Evolutionary conservation across 1,140 invertebrate species (phyloP), one percentile per base, ranked within the genome.

Genomic region (Scaptomyza graminum): DNA sequence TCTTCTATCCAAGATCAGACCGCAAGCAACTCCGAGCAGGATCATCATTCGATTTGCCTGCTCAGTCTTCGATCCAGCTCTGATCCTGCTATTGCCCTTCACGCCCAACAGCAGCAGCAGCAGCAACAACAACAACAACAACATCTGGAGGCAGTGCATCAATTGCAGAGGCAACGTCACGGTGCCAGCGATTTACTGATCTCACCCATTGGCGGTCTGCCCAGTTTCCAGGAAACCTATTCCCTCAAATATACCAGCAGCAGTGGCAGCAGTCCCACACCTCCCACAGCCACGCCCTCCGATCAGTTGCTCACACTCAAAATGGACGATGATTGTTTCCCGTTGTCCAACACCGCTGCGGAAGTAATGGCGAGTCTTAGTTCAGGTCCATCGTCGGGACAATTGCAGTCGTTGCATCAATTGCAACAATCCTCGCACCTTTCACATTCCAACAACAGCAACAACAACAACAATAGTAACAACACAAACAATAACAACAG

Each of bases 181-280:
- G 68, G 54, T 25, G 70, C 62, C 25, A 83, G 84, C 25, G 84
- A 90, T 34, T 56, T 76, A 60, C 64, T 76, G 79, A 87, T 78
- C 81, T 90, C 82, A 65, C 76, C 83, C 56, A 80, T 83, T 54
- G 65, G 91, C 65, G 71, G 78, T 34, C 92, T 97, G 65, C 96
- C 96, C 51, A 96, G 96, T 92, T 97, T 97, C 92, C 95, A 96
- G 93, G 96, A 97, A 92, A 97, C 96, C 25, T 97, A 97, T 91
- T 96, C 95, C 34, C 94, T 95, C 39, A 94, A 95, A 54, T 95
- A 95, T 39, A 88, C 66, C 69, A 79, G 74, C 64, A 82, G 70
- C 69, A 74, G 71, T 52, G 74, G 74, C 16, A 77, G 71, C 65
- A 87, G 82, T 49, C 83, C 79, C 83, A 74, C 60, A 60, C 66